Evolutionary conservation across 2,797 vertebrate species (phyloP), one percentile per base, ranked within the genome.

Genomic region (Gymnoscopelus braueri): DNA sequence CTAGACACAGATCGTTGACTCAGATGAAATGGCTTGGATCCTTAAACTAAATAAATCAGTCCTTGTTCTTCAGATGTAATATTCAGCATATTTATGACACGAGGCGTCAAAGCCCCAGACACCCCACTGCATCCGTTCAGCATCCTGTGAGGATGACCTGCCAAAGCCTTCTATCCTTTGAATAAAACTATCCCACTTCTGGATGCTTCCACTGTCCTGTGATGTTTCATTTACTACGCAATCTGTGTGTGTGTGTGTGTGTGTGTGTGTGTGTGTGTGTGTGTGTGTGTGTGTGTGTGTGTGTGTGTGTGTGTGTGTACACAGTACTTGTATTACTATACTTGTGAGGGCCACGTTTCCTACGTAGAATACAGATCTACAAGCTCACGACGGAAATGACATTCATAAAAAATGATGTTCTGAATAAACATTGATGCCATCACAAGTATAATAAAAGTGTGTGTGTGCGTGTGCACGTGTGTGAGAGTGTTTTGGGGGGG

Each of bases 21-120:
- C 63, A 85, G 82, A 75, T 84, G 80, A 72, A 87, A 82, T 65
- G 60, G 24, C 73, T 78, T 85, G 69, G 79, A 69, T 86, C 63
- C 39, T 44, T 44, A 51, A 75, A 81, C 71, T 75, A 71, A 62
- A 87, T 88, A 91, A 93, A 93, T 93, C 84, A 91, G 87, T 78
- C 74, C 69, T 19, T 10, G 1, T 59, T 84, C 80, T 80, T 90
- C 84, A 88, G 90, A 94, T 92, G 90, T 86, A 93, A 91, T 89
- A 92, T 93, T 94, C 75, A 90, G 47, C 79, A 69, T 69, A 82
- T 74, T 71, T 52, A 49, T 84, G 87, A 87, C 83, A 84, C 77
- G 50, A 88, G 73, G 71, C 72, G 69, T 90, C 89, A 84, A 80
- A 67, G 67, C 87, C 74, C 75, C 77, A 72, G 78, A 84, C 55